Evolutionary conservation across 2,888 invertebrate species (phyloP).

Genomic region (Lepetodrilus schrolli): DNA sequence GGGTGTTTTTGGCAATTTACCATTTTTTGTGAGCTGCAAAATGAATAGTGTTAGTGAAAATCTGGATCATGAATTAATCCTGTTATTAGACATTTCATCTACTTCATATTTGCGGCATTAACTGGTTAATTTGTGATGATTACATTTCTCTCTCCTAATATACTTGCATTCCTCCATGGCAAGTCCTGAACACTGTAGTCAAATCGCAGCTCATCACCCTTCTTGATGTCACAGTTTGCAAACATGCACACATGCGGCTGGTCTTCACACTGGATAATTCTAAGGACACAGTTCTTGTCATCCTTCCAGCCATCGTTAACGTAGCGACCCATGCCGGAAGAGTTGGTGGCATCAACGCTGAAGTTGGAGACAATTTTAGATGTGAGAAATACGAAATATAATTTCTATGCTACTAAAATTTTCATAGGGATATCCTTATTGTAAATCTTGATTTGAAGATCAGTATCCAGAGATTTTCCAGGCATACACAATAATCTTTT

Average conservation of each 20-base stretch:
- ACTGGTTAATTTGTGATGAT: not conserved
- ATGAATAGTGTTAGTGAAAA: too few relatives aligned
- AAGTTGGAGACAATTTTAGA: not conserved
- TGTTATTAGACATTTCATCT: too few relatives aligned
- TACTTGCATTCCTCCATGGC: not conserved
- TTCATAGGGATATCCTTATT: too few relatives aligned
- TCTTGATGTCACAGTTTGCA: not conserved
- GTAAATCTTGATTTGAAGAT: too few relatives aligned
- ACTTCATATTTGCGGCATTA: too few relatives aligned
- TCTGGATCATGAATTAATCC: too few relatives aligned
- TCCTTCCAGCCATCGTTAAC: conserved; percentile 16
- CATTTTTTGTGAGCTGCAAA: too few relatives aligned
- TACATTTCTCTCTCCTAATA: not conserved
- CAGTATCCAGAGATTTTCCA: too few relatives aligned
- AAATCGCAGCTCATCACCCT: conserved; percentile 3
- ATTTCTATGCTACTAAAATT: too few relatives aligned
- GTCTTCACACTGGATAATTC: not conserved
- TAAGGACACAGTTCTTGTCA: not conserved
- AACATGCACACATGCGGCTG: not conserved
- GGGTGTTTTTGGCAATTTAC: too few relatives aligned
- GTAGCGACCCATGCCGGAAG: not conserved
- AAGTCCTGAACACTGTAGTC: not conserved
- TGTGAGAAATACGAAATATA: too few relatives aligned
- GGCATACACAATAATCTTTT: too few relatives aligned
- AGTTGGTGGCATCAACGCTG: conserved; percentile 7